Conservation (phyloP, 1,140 invertebrate species). For the Scylla paramamosain region DNA sequence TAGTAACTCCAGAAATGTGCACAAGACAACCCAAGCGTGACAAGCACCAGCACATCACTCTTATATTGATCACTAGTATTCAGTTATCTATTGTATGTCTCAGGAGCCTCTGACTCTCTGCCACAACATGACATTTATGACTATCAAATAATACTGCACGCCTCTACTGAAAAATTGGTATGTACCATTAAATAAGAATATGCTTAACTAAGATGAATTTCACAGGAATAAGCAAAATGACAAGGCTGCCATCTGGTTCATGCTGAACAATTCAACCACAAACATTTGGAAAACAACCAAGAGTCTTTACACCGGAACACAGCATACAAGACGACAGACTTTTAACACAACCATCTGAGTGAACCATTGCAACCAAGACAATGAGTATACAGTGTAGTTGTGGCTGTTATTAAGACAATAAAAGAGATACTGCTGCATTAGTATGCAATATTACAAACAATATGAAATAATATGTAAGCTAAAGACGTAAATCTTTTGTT, state of each 20-base stretch:
- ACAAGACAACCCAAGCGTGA: slow-evolving; percentile 40
- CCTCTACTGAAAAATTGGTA: not conserved
- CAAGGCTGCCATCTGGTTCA: slow-evolving; percentile 8
- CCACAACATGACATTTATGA: not conserved
- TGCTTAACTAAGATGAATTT: not conserved
- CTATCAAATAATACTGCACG: not conserved
- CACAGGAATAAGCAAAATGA: not conserved
- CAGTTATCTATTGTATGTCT: not conserved
- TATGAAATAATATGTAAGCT: not conserved
- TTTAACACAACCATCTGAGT: not conserved
- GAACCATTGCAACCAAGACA: not conserved
- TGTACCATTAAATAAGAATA: not conserved
- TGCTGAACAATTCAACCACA: slow-evolving; percentile 33
- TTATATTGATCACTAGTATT: not conserved
- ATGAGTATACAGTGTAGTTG: not conserved
- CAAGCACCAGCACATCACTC: slow-evolving; percentile 54
- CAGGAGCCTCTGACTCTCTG: not conserved
- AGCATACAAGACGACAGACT: slow-evolving; percentile 36
- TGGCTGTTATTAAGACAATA: not conserved
- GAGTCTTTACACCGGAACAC: slow-evolving; percentile 28
- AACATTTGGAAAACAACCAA: slow-evolving; percentile 30
- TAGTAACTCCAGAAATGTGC: not conserved
- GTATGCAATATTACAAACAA: slow-evolving; percentile 4
- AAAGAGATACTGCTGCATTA: not conserved
- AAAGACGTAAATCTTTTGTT: not conserved